Percentiles rank a stretch among this genome's conserved stretches.
Conservation (phyloP, 2,888 invertebrate species). For the Tiliacea citrago region DNA sequence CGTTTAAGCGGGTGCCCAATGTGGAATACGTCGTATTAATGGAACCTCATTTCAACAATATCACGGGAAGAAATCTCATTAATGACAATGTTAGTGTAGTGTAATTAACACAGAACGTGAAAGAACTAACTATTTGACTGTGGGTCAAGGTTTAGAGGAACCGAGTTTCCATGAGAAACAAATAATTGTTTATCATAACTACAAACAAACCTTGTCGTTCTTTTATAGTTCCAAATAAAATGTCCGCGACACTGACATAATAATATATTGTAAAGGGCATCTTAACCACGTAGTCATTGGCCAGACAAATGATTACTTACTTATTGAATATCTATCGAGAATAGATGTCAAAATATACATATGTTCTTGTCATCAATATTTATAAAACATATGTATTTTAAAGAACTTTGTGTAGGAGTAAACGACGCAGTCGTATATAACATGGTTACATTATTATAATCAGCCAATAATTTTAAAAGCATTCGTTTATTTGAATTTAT, state of each 20-base stretch:
- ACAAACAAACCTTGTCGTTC: slow-evolving; percentile 21
- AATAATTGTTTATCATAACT: slow-evolving; percentile 8
- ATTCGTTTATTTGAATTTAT: slow-evolving; percentile 35
- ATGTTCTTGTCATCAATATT: slow-evolving; percentile 59
- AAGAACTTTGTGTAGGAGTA: slow-evolving; percentile 50
- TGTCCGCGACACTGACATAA: slow-evolving; percentile 11
- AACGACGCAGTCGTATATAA: slow-evolving; percentile 41
- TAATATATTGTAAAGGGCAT: slow-evolving; percentile 42
- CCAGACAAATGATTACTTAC: slow-evolving; percentile 26
- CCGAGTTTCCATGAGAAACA: background rate
- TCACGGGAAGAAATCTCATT: background rate
- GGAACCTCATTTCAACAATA: background rate
- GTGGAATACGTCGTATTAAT: no score
- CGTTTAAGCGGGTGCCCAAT: no score
- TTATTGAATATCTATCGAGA: slow-evolving; percentile 35
- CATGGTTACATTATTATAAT: slow-evolving; percentile 50
- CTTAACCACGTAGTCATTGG: slow-evolving; percentile 17
- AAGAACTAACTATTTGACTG: background rate
- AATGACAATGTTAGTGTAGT: background rate
- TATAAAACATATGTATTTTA: slow-evolving; percentile 62
- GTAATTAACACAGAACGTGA: no score
- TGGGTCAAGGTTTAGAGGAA: slow-evolving; percentile 33
- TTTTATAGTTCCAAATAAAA: slow-evolving; percentile 33
- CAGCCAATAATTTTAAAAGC: slow-evolving; percentile 28
- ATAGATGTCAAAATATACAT: slow-evolving; percentile 58